Base-by-base conservation (phyloP, 2,888 invertebrate species). In the Chymomyza fuscimana region DNA sequence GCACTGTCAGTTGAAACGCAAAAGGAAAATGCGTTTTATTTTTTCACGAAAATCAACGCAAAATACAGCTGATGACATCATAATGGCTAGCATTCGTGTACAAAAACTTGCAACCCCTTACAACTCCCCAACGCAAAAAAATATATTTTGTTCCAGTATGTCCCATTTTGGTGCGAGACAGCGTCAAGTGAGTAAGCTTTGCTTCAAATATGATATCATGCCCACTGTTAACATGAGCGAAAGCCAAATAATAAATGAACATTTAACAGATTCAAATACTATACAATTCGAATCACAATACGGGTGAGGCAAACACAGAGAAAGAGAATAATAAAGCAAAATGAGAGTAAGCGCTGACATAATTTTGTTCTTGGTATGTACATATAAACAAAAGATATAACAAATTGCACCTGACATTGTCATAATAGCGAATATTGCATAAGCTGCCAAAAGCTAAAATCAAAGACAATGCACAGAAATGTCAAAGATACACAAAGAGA, bases 321-420 rank as follows among this genome's bases (percentile, higher is more conserved):
- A 60, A 19, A 16, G 32, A 19, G 60, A 36, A 12, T 25, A 25
- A 25, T 15, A 9, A 5, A 19, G 25, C 58, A 9, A 51, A 54
- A 4, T 19, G 50, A 61, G 16, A 7, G 25, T 63, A 50, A 64
- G 3, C n/a, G 74, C 77, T 86, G 87, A 86, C 85, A 86, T 86
- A 86, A 86, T 87, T 78, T 69, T 50, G 15, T 12, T 25, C 52
- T 74, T n/a, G 40, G 22, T 4, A 9, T 46, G 25, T 71, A 66
- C 15, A 67, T 51, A 59, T 46, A 54, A 70, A 67, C 54, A 63
- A 67, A 74, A 51, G 16, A 54, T 54, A 54, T 16, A 51, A 54
- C 12, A 46, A 69, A 65, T 50, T 86, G 82, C 89, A 89, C 89
- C 89, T 89, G 88, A 88, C 88, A 86, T 86, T 86, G 87, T 81